phyloP scores from a whole-genome alignment of 2,797 vertebrate species.

The Neosilurus mollespiculum region DNA sequence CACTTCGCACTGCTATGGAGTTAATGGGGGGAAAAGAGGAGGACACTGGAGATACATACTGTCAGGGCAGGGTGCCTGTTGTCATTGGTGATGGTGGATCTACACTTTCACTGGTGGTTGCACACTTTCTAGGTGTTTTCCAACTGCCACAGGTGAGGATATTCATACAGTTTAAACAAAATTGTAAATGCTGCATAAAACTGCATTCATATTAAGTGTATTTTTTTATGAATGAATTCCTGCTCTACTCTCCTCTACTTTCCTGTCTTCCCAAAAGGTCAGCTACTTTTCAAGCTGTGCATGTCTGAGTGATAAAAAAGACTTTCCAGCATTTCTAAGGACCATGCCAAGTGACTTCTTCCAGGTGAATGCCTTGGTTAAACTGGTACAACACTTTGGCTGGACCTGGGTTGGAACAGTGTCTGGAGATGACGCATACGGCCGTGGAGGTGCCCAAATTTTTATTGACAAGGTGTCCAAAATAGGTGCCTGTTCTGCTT shows the following conservation, averaged over 20 bases:
- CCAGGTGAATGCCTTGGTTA: constrained; percentile 76
- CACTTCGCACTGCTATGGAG: constrained; percentile 70
- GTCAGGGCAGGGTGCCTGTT: constrained; percentile 62
- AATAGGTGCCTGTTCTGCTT: constrained; percentile 72
- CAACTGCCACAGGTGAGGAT: constrained; percentile 72
- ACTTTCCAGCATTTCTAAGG: constrained; percentile 77
- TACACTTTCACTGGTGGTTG: constrained; percentile 76
- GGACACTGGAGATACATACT: constrained; percentile 47
- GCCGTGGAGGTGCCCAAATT: constrained; percentile 73
- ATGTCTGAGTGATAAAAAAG: constrained; percentile 77
- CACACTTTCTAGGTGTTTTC: constrained; percentile 75
- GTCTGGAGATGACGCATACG: constrained; percentile 78
- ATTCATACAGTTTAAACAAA: neutral
- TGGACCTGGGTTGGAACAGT: constrained; percentile 81
- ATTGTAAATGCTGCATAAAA: neutral
- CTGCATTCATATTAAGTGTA: neutral
- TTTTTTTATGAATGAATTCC: neutral
- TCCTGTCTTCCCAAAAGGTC: constrained; percentile 60
- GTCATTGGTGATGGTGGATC: constrained; percentile 81
- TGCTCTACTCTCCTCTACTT: neutral
- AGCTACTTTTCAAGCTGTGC: constrained; percentile 84
- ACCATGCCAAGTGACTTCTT: constrained; percentile 82
- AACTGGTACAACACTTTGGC: constrained; percentile 75
- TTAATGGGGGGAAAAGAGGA: constrained; percentile 63
- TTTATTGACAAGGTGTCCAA: constrained; percentile 69